These are phyloP conservation scores for Campylomormyrus numenius DNA, from an alignment of 2,113 vertebrate species.

Conservation along the genomic window DNA sequence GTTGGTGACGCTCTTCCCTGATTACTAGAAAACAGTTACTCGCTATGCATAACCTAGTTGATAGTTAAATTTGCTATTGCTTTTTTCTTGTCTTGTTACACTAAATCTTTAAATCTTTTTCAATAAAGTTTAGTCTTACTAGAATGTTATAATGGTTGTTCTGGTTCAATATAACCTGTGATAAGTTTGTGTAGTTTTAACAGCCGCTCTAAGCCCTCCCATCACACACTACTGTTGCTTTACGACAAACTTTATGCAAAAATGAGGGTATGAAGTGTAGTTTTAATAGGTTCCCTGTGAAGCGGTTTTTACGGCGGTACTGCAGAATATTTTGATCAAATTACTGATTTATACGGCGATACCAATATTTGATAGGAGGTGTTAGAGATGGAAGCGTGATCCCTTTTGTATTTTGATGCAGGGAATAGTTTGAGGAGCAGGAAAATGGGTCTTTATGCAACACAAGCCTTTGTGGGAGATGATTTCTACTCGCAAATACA, in stretches of 20 bases:
- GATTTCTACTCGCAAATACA: conserved; percentile 42
- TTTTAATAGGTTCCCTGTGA: conserved; percentile 54
- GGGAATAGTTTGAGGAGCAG: conserved; percentile 59
- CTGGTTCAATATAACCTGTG: conserved; percentile 99
- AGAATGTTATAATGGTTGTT: conserved; percentile 99
- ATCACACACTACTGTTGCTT: conserved; percentile 71
- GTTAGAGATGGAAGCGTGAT: conserved; percentile 64
- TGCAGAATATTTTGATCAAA: conserved; percentile 51
- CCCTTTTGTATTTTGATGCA: conserved; percentile 69
- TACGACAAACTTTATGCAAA: conserved; percentile 77
- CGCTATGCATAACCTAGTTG: conserved; percentile 99
- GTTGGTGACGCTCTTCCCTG: conserved; percentile 95
- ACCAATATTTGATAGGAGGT: conserved; percentile 58
- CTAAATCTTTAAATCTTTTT: conserved; percentile 96
- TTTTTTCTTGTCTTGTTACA: conserved; percentile 99
- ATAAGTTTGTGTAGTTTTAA: conserved; percentile 99
- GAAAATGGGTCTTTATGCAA: conserved; percentile 59
- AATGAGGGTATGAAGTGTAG: conserved; percentile 70
- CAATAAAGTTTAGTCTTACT: conserved; percentile 99
- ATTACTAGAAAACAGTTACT: conserved; percentile 99
- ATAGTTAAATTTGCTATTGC: conserved; percentile 99
- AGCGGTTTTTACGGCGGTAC: conserved; percentile 53
- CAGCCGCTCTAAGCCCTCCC: conserved; percentile 72
- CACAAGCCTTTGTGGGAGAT: conserved; percentile 58
- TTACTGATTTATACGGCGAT: conserved; percentile 57